A percentile compares a stretch with the other conserved stretches of the same genome.
Evolutionary conservation across 2,888 invertebrate species (phyloP).

Genomic region (Anodontia alba): DNA sequence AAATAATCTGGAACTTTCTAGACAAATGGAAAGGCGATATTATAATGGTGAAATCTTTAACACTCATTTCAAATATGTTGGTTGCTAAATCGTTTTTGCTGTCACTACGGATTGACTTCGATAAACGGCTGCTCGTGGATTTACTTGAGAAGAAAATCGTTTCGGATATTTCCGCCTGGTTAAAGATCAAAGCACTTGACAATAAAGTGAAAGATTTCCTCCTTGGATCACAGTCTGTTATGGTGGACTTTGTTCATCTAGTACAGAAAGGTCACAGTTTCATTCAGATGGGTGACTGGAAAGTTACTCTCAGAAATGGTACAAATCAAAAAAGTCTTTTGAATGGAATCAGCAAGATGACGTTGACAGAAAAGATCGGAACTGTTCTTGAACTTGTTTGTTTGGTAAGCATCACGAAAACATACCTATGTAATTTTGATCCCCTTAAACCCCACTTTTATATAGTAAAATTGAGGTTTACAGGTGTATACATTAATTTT

Average conservation of each 20-base stretch:
- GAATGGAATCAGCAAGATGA: not conserved
- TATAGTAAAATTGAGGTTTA: no score
- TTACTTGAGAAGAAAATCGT: not conserved
- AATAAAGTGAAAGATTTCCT: not conserved
- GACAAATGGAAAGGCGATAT: conserved; percentile 1
- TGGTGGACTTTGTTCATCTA: not conserved
- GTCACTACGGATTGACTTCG: not conserved
- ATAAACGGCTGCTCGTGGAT: no score
- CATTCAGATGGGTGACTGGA: conserved; percentile 4
- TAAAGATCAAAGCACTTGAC: not conserved
- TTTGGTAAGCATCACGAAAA: not conserved
- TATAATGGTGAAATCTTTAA: not conserved
- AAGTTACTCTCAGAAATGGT: not conserved
- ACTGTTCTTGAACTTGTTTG: not conserved
- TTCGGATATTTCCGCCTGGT: not conserved
- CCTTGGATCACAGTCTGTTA: not conserved
- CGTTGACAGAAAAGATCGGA: not conserved
- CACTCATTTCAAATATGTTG: not conserved
- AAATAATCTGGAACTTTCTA: not conserved
- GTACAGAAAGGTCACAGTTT: not conserved
- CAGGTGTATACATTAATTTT: no score
- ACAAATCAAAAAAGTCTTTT: not conserved
- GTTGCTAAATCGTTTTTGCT: not conserved
- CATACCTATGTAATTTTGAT: no score
- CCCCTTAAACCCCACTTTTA: no score